Conservation (phyloP, 1,140 invertebrate genomes). For the Patella vulgata region DNA sequence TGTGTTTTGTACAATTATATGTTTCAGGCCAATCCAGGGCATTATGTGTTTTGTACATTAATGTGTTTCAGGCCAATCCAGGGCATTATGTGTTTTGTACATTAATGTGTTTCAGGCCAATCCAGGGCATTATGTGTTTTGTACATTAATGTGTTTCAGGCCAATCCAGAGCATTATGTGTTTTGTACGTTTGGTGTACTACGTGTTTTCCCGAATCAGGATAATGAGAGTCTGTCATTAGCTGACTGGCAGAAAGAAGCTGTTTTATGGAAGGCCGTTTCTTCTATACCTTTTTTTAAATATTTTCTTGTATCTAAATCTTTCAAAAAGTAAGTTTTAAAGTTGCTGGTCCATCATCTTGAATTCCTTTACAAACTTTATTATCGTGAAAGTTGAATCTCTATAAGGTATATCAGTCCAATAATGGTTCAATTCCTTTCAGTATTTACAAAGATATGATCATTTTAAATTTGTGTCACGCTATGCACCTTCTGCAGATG, state of each 20-base stretch:
- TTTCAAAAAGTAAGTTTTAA: conserved; percentile 52
- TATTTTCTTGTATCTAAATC: conserved; percentile 57
- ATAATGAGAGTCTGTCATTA: conserved; percentile 55
- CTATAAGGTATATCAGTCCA: no score
- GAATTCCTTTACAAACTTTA: background rate
- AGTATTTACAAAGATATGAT: no score
- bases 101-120: conserved; percentile 37
- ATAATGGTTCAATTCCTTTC: no score
- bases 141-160: conserved; percentile 50
- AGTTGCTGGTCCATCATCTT: background rate
- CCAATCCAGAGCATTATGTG: conserved; percentile 59
- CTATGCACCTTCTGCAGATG: background rate
- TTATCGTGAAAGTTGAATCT: no score
- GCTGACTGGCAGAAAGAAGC: conserved; percentile 64
- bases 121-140: conserved; percentile 63
- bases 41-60: background rate
- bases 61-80: no score
- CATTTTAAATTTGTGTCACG: no score
- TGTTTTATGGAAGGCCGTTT: conserved; percentile 59
- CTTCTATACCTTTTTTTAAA: conserved; percentile 64
- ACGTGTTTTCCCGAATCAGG: conserved; percentile 55
- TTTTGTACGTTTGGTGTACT: conserved; percentile 66
- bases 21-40: no score
- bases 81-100: no score
- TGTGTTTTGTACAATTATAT: no score